Percentiles rank a stretch among this genome's conserved stretches.
These are phyloP conservation scores for Itoplectis maculator DNA, from an alignment of 2,888 invertebrate species.

Conservation along the genomic window DNA sequence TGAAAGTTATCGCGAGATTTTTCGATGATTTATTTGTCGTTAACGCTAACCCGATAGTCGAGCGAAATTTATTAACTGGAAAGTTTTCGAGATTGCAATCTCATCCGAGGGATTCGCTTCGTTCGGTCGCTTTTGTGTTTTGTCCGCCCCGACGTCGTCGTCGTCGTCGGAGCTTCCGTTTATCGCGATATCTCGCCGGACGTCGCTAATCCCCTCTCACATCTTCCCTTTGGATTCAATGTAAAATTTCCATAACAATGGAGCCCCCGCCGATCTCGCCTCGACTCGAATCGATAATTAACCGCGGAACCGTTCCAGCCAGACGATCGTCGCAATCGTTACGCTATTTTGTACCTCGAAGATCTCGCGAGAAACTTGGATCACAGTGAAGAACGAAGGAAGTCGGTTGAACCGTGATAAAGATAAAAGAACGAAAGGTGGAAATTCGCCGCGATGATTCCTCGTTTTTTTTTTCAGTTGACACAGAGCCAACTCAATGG, in stretches of 20 bases:
- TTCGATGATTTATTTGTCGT: constrained; percentile 63
- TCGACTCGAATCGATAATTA: constrained; percentile 65
- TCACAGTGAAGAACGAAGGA: too few relatives aligned
- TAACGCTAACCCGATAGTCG: constrained; percentile 41
- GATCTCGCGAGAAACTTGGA: neutral
- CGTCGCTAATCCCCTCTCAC: constrained; percentile 30
- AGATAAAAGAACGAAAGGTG: too few relatives aligned
- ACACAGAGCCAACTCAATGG: too few relatives aligned
- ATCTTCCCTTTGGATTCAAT: constrained; percentile 28
- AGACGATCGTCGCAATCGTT: constrained; percentile 52
- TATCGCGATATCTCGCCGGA: constrained; percentile 57
- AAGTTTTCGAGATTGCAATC: constrained; percentile 62
- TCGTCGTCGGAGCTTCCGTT: constrained; percentile 49
- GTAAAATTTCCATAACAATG: constrained; percentile 66
- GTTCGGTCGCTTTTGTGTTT: constrained; percentile 43
- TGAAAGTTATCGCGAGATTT: constrained; percentile 61
- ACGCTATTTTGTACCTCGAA: constrained; percentile 19
- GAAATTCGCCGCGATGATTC: too few relatives aligned
- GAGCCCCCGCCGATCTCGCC: constrained; percentile 57
- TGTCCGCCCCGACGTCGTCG: constrained; percentile 30
- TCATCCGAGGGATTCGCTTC: constrained; percentile 51
- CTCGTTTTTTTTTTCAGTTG: too few relatives aligned
- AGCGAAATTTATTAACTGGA: constrained; percentile 43
- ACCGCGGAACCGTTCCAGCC: constrained; percentile 56
- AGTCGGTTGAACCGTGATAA: too few relatives aligned